Conservation (phyloP, 2,113 vertebrate genomes). For the Leptobrachium ailaonicum region DNA sequence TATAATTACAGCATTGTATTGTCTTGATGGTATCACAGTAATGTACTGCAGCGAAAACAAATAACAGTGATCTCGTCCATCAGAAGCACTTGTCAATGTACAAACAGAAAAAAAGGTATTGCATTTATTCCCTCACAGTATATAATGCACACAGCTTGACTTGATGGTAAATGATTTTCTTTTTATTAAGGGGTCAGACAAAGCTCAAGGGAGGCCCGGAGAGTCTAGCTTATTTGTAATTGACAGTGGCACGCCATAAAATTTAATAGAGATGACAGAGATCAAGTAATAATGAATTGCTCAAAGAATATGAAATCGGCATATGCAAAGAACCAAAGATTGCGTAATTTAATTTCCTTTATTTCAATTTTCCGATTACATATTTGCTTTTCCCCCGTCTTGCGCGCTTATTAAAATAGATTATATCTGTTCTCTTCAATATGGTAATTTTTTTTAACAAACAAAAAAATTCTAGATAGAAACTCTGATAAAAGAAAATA, state of each 20-base stretch:
- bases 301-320: conserved; percentile 35
- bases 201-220: neutral
- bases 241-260: conserved; percentile 29
- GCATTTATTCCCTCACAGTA: neutral
- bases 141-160: conserved; percentile 3
- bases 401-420: neutral
- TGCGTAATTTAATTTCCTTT: conserved; percentile 22
- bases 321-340: conserved; percentile 17
- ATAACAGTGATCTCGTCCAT: conserved; percentile 42
- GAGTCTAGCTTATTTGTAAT: conserved; percentile 20
- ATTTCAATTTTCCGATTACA: neutral
- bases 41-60: conserved; percentile 23
- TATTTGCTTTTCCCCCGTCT: neutral
- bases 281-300: conserved; percentile 33
- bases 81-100: conserved; percentile 10
- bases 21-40: conserved; percentile 36
- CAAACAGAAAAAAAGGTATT: conserved; percentile 17
- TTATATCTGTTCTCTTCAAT: neutral
- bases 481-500: too few relatives aligned
- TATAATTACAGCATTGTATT: conserved; percentile 32
- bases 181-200: conserved; percentile 10
- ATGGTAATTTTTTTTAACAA: neutral
- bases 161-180: conserved; percentile 28
- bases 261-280: conserved; percentile 22
- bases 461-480: too few relatives aligned